These are phyloP conservation scores for Passer montanus DNA, from an alignment of 2,113 vertebrate genomes.

Conservation along the genomic window DNA sequence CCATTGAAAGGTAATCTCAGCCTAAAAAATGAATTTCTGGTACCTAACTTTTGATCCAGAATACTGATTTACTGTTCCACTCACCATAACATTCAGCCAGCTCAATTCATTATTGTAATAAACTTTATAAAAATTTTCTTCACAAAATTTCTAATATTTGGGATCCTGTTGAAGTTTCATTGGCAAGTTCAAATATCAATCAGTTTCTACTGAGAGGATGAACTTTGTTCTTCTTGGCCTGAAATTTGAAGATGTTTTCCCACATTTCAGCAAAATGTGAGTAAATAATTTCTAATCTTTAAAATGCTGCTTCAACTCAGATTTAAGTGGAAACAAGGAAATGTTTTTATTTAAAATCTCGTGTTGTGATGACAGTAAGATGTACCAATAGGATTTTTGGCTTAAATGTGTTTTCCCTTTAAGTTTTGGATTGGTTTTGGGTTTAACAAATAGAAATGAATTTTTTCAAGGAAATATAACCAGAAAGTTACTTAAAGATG, in stretches of 20 bases:
- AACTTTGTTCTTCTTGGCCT: background rate
- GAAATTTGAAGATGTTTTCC: background rate
- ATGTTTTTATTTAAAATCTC: background rate
- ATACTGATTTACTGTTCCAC: background rate
- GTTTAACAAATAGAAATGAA: background rate
- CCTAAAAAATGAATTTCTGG: background rate
- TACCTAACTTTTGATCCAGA: background rate
- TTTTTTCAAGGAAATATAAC: background rate
- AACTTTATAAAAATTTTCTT: background rate
- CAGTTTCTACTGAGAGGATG: background rate
- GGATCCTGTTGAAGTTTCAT: background rate
- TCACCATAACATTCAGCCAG: background rate
- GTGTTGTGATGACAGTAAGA: background rate
- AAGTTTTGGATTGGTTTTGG: background rate
- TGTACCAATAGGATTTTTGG: accelerated
- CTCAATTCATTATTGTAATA: background rate
- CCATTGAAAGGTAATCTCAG: background rate
- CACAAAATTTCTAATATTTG: background rate
- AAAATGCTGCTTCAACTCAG: background rate
- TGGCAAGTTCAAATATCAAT: background rate
- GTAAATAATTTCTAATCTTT: background rate
- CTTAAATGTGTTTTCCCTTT: background rate
- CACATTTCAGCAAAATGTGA: background rate
- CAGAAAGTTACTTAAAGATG: background rate
- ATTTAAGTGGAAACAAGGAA: background rate